Evolutionary conservation across 1,140 invertebrate species (phyloP).

Genomic region (Oppia nitens): DNA sequence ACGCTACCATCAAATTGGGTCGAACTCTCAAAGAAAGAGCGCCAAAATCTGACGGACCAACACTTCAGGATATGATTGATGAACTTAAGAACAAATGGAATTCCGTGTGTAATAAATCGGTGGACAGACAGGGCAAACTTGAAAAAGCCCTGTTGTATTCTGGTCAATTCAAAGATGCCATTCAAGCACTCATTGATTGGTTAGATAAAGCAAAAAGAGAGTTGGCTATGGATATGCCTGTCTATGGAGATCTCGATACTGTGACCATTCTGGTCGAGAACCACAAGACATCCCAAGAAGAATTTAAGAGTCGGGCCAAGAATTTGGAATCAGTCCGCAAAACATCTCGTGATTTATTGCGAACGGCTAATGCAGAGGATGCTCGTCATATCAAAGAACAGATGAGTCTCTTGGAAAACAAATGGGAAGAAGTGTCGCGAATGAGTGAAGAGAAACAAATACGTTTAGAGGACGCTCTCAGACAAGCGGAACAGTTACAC

Average conservation of each 20-base stretch:
- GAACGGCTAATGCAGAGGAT: constrained; percentile 58
- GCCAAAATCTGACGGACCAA: constrained; percentile 67
- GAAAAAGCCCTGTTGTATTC: constrained; percentile 86
- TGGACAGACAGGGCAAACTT: constrained; percentile 78
- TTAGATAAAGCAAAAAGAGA: constrained; percentile 58
- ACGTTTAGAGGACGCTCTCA: constrained; percentile 64
- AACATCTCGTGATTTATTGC: constrained; percentile 70
- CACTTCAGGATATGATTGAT: constrained; percentile 61
- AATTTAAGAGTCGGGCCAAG: constrained; percentile 61
- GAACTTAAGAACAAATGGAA: constrained; percentile 92
- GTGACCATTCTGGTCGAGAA: constrained; percentile 81
- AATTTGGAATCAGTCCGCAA: constrained; percentile 78
- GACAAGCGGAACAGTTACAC: constrained; percentile 73
- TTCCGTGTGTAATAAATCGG: constrained; percentile 77
- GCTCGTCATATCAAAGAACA: constrained; percentile 58
- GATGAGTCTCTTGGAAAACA: constrained; percentile 57
- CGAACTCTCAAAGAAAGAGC: constrained; percentile 82
- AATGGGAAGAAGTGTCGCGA: constrained; percentile 66
- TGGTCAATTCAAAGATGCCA: constrained; percentile 89
- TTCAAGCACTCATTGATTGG: constrained; percentile 86
- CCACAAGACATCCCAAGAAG: constrained; percentile 79
- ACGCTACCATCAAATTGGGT: constrained; percentile 70
- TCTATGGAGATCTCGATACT: constrained; percentile 90
- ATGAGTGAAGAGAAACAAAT: constrained; percentile 57
- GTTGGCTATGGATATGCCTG: constrained; percentile 57